Evolutionary conservation across 1,140 invertebrate species (phyloP).

Genomic region (Aphelinus certus): DNA sequence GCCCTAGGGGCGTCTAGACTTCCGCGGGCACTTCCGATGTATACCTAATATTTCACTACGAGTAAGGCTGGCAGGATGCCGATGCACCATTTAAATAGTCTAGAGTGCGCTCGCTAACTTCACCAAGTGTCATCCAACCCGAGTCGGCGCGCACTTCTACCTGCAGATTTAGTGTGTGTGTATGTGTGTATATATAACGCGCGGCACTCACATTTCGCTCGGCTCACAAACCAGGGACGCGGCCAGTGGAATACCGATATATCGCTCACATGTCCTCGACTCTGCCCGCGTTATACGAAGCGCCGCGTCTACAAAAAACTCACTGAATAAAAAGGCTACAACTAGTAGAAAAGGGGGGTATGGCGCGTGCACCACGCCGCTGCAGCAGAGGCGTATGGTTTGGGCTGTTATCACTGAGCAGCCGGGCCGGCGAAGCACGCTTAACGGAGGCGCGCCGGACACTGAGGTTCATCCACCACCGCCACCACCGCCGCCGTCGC

Average conservation of each 20-base stretch:
- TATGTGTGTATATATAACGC: background rate
- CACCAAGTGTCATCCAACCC: conserved; percentile 14
- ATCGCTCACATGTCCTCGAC: background rate
- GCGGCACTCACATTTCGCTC: background rate
- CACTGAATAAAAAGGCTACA: no score
- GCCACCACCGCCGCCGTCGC: conserved; percentile 47
- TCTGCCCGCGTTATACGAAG: no score
- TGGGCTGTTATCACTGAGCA: no score
- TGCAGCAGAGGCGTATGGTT: no score
- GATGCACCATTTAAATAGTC: conserved; percentile 61
- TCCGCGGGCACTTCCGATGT: conserved; percentile 60
- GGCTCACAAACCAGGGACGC: conserved; percentile 4
- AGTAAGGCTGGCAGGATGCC: conserved; percentile 50
- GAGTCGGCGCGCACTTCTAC: background rate
- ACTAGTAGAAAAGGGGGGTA: no score
- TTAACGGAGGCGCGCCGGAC: conserved; percentile 65
- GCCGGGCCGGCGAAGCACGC: conserved; percentile 58
- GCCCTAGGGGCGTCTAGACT: conserved; percentile 59
- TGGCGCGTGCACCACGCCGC: no score
- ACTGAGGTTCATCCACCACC: conserved; percentile 64
- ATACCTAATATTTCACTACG: conserved; percentile 61
- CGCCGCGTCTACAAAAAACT: no score
- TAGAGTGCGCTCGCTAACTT: background rate
- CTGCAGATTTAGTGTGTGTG: background rate
- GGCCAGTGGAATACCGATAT: conserved; percentile 5